These are phyloP conservation scores for Lepidurus packardi DNA, from an alignment of 1,140 invertebrate species.

Conservation along the genomic window DNA sequence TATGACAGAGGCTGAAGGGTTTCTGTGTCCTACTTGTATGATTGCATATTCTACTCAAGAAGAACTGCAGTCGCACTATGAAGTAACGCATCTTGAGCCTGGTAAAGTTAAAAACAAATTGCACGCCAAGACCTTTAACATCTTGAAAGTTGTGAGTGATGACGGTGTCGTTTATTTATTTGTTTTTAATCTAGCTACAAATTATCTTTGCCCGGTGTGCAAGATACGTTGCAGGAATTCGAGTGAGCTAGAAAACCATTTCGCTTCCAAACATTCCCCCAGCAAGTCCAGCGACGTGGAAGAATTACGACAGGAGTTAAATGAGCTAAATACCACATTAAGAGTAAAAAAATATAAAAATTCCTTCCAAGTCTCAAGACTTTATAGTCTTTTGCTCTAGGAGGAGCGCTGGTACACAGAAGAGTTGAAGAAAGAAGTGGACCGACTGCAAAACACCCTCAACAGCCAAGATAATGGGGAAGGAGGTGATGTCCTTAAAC, in stretches of 20 bases:
- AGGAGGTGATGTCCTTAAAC: slow-evolving; percentile 19
- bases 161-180: background rate
- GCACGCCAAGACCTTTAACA: background rate
- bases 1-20: slow-evolving; percentile 42
- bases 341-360: background rate
- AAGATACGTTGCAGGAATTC: slow-evolving; percentile 50
- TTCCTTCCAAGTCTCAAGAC: background rate
- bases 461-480: slow-evolving; percentile 24
- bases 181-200: background rate
- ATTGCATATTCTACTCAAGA: slow-evolving; percentile 43
- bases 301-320: slow-evolving; percentile 25
- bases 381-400: background rate
- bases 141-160: too few relatives aligned
- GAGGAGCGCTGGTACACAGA: slow-evolving; percentile 27
- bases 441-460: slow-evolving; percentile 20
- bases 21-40: slow-evolving; percentile 48
- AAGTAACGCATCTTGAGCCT: slow-evolving; percentile 29
- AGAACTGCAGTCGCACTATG: slow-evolving; percentile 40
- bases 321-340: slow-evolving; percentile 26
- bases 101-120: background rate
- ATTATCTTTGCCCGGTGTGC: slow-evolving; percentile 41
- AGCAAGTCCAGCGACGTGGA: slow-evolving; percentile 20
- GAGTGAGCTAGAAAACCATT: slow-evolving; percentile 45
- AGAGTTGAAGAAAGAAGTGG: slow-evolving; percentile 31
- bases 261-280: slow-evolving; percentile 34